These are phyloP conservation scores for Eudorcas thomsonii DNA, from an alignment of 2,113 vertebrate species.

Conservation along the genomic window DNA sequence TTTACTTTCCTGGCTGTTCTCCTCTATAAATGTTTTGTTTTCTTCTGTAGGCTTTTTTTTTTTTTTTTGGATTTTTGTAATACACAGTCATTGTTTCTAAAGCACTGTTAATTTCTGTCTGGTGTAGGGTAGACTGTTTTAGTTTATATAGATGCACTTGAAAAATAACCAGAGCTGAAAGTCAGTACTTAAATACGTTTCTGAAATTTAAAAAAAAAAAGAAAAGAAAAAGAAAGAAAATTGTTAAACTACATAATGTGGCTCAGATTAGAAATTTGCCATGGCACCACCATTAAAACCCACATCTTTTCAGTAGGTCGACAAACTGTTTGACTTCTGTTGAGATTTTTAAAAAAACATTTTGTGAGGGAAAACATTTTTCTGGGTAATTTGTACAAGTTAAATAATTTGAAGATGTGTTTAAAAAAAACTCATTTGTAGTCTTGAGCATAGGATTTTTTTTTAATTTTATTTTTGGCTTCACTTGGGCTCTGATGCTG, in stretches of 20 bases:
- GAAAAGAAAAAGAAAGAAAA: not conserved
- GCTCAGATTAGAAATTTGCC: not conserved
- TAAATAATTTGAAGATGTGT: constrained; percentile 23
- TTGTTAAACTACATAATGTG: not conserved
- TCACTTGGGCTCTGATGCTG: not conserved
- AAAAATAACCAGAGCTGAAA: not conserved
- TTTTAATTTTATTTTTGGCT: not conserved
- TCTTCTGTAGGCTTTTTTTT: not conserved
- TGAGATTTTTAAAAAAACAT: not conserved
- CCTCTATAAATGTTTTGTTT: not conserved
- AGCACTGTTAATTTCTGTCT: not conserved
- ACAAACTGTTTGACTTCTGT: not conserved
- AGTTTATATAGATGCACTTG: not conserved
- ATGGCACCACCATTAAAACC: not conserved
- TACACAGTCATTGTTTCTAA: not conserved
- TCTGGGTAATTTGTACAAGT: not conserved
- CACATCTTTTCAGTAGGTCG: not conserved
- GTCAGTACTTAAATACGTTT: not conserved
- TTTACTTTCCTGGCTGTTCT: not conserved
- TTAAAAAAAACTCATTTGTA: not conserved
- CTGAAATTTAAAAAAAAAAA: not conserved
- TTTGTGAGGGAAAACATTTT: not conserved
- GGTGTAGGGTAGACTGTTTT: not conserved
- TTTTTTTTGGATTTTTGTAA: not conserved
- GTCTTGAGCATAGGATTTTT: not conserved